Evolutionary conservation across 1,140 invertebrate species (phyloP).

Genomic region (Teleogryllus occipitalis): DNA sequence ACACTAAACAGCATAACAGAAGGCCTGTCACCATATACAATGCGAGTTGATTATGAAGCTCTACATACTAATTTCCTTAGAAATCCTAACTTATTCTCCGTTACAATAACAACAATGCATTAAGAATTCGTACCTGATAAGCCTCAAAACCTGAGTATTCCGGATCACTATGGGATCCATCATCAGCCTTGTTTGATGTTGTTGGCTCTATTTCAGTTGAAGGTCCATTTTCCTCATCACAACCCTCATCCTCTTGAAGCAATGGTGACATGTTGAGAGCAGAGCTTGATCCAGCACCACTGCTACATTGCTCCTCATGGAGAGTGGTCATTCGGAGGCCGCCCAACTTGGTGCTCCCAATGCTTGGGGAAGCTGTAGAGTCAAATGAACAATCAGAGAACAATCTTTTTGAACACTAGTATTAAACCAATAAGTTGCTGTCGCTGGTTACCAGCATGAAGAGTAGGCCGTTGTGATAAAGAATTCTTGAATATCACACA

Average conservation of each 20-base stretch:
- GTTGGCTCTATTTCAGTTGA: constrained; percentile 13
- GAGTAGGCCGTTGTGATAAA: too few species aligned
- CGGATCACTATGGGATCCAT: constrained; percentile 42
- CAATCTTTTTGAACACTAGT: too few species aligned
- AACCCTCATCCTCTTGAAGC: constrained; percentile 21
- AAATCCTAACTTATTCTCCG: too few species aligned
- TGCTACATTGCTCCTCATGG: constrained; percentile 60
- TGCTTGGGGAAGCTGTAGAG: constrained; percentile 64
- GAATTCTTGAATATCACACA: too few species aligned
- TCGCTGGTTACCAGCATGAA: too few species aligned
- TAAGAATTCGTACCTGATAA: constrained; percentile 30
- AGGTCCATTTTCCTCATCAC: constrained; percentile 33
- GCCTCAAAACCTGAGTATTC: constrained; percentile 52
- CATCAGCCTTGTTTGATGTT: constrained; percentile 4
- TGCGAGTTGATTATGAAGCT: too few species aligned
- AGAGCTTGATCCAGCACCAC: constrained; percentile 31
- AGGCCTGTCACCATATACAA: too few species aligned
- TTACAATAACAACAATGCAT: background rate
- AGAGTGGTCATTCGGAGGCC: constrained; percentile 84
- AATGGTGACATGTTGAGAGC: constrained; percentile 19
- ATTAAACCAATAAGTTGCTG: background rate
- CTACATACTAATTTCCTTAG: too few species aligned
- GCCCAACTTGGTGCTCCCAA: constrained; percentile 67
- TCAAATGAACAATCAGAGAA: background rate
- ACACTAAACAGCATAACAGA: too few species aligned